Percentiles rank a stretch among this genome's conserved stretches.
Conservation (phyloP, 1,140 invertebrate genomes). For the Brachionus plicatilis region DNA sequence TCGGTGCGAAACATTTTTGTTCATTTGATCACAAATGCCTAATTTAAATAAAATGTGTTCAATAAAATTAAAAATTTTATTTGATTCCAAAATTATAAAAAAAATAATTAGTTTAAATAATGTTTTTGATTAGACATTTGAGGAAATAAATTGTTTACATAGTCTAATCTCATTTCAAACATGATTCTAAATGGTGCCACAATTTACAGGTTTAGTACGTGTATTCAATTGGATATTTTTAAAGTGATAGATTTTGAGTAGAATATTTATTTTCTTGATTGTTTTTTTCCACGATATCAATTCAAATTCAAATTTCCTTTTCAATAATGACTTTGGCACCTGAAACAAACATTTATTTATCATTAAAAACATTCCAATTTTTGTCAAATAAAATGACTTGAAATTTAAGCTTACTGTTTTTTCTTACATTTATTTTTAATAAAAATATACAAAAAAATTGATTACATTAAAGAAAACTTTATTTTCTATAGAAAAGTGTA, state of each 20-base stretch:
- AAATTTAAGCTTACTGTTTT: too few species aligned
- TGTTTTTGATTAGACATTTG: not conserved
- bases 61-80: not conserved
- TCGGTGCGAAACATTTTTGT: not conserved
- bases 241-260: not conserved
- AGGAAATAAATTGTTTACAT: not conserved
- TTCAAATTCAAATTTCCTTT: not conserved
- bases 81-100: not conserved
- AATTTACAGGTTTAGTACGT: not conserved
- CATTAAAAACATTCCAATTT: not conserved
- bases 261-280: not conserved
- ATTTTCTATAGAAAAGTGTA: too few species aligned
- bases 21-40: not conserved
- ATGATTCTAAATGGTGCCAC: not conserved
- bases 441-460: too few species aligned
- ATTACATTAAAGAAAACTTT: too few species aligned
- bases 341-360: not conserved
- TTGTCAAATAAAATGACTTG: not conserved
- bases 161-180: not conserved
- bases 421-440: too few species aligned
- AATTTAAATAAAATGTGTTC: not conserved
- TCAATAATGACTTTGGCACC: not conserved
- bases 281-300: not conserved
- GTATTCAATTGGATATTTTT: not conserved
- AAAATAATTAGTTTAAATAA: not conserved